Evolutionary conservation across 2,888 invertebrate genomes (phyloP), one percentile per base, ranked within the genome.

Genomic region (Pimpla rufipes): DNA sequence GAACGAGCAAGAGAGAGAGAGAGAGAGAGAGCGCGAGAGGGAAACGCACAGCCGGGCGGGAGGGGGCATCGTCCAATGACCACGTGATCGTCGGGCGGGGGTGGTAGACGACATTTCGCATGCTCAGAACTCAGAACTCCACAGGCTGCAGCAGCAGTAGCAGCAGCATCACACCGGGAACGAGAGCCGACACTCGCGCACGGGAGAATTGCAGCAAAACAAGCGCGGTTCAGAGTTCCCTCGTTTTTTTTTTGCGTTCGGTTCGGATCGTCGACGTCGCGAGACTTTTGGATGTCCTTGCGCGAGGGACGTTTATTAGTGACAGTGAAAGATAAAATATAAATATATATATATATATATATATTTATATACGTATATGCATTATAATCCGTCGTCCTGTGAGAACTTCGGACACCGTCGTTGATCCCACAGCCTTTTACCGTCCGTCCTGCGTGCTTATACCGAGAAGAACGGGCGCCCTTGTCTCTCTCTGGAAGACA

Each of bases 71-170:
- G 79, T 67, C 81, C 52, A 82, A 77, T 75, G 77, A 89, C 92
- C 93, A 92, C 92, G 93, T 92, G 93, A 93, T 85, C 90, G 87
- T 1, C 87, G 90, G 90, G 92, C 92, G 92, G 92, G 92, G 92
- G 93, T 91, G 91, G 91, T 88, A 83, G 88, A 88, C 91, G 90
- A 91, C 92, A 92, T 91, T 92, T 92, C 92, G 92, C 93, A 92
- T 92, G 92, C 92, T 90, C 92, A 92, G 92, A 91, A 90, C 59
- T 35, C 59, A 59, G n/a, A 62, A 62, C 92, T 90, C 91, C 86
- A 90, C 92, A 90, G 91, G 91, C 91, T 90, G 89, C 90, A 90
- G 89, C 23, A 10, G 71, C 71, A 59, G 73, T 74, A 74, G 57
- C 29, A 5, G 29, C 29, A 29, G 29, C 37, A 76, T 47, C 55